Evolutionary conservation across 2,888 invertebrate species (phyloP).

Genomic region (Agonopterix alstromeriana): DNA sequence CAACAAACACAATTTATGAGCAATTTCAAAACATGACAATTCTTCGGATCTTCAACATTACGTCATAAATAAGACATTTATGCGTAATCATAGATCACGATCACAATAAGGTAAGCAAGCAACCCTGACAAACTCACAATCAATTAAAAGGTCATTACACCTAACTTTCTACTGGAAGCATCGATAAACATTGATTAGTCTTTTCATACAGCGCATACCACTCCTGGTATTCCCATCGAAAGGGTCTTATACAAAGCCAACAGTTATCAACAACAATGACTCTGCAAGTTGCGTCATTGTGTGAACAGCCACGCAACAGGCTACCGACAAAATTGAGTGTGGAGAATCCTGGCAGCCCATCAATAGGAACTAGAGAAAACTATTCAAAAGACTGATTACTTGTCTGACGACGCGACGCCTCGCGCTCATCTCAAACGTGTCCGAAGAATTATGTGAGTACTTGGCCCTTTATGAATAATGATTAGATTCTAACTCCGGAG

Average conservation of each 20-base stretch:
- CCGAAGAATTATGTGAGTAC: conserved; percentile 27
- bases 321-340: conserved; percentile 61
- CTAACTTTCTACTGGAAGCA: conserved; percentile 56
- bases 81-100: background rate
- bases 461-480: conserved; percentile 37
- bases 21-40: background rate
- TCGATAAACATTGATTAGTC: conserved; percentile 50
- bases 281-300: conserved; percentile 46
- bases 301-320: conserved; percentile 39
- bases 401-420: conserved; percentile 25
- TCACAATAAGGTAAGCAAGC: background rate
- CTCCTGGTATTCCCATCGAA: conserved; percentile 26
- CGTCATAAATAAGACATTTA: background rate
- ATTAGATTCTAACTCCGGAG: conserved; percentile 14
- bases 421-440: conserved; percentile 18
- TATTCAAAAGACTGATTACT: conserved; percentile 63
- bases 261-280: conserved; percentile 68
- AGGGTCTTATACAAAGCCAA: conserved; percentile 51
- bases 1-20: conserved; percentile 62
- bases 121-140: conserved; percentile 23
- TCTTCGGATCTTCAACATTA: too few relatives aligned
- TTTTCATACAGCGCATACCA: conserved; percentile 39
- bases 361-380: conserved; percentile 44
- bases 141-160: conserved; percentile 55
- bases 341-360: conserved; percentile 58